A percentile compares a stretch with the other conserved stretches of the same genome.
Conservation (phyloP, 2,113 vertebrate genomes). For the Campylomormyrus tamandua region DNA sequence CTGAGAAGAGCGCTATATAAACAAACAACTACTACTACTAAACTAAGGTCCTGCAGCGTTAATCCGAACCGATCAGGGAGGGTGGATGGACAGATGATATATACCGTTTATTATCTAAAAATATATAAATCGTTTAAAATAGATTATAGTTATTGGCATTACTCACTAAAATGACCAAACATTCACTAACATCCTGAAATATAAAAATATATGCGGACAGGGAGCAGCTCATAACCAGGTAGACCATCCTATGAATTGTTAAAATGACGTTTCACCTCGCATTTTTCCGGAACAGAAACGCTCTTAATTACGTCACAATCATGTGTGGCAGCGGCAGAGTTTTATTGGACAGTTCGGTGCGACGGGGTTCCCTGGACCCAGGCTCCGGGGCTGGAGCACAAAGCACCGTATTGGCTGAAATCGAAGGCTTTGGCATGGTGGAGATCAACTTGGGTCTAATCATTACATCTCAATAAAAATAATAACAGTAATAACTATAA, state of each 20-base stretch:
- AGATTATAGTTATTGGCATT: neutral
- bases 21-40: no score
- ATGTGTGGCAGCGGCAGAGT: neutral
- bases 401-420: constrained; percentile 4
- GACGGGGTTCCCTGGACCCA: neutral
- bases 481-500: neutral
- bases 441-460: neutral
- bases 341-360: neutral
- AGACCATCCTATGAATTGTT: neutral
- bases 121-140: neutral
- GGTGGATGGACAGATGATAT: neutral
- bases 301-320: neutral
- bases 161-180: neutral
- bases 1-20: no score
- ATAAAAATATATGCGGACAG: neutral
- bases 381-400: neutral
- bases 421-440: neutral
- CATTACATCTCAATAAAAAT: neutral
- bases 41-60: neutral
- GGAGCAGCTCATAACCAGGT: neutral
- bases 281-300: neutral
- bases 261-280: neutral
- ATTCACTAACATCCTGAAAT: neutral
- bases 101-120: neutral
- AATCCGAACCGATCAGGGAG: neutral